These are phyloP conservation scores for Peromyscus nudipes DNA, from an alignment of 2,797 vertebrate genomes.

Conservation along the genomic window DNA sequence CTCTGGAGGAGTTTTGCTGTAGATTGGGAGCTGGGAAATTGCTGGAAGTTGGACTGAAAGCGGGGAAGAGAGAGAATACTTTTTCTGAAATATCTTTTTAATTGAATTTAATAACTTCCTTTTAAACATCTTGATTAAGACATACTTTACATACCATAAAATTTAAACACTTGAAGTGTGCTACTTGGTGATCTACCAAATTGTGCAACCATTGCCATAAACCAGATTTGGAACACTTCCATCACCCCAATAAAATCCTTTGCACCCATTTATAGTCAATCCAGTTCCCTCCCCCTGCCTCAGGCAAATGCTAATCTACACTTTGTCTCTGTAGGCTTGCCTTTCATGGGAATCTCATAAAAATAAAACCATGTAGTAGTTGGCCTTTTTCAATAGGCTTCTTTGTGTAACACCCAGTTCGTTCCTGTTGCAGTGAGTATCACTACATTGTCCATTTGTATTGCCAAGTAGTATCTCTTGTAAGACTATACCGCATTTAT, in stretches of 20 bases:
- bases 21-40: neutral
- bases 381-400: neutral
- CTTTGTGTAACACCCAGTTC: neutral
- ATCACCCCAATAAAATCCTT: neutral
- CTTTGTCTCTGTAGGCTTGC: neutral
- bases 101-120: slow-evolving; percentile 1
- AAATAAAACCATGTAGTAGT: neutral
- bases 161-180: neutral
- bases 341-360: slow-evolving; percentile 3
- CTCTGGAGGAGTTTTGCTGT: neutral
- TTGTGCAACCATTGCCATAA: neutral
- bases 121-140: slow-evolving; percentile 33
- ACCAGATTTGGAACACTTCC: neutral
- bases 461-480: neutral
- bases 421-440: neutral
- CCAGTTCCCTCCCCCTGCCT: neutral
- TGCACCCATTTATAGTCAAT: neutral
- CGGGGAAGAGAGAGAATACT: neutral
- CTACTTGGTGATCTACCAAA: neutral
- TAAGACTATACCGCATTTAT: neutral
- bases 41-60: neutral
- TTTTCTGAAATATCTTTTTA: neutral
- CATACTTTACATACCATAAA: neutral
- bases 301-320: neutral
- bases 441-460: neutral